Evolutionary conservation across 2,113 vertebrate species (phyloP).

Genomic region (Brachypteracias leptosomus): DNA sequence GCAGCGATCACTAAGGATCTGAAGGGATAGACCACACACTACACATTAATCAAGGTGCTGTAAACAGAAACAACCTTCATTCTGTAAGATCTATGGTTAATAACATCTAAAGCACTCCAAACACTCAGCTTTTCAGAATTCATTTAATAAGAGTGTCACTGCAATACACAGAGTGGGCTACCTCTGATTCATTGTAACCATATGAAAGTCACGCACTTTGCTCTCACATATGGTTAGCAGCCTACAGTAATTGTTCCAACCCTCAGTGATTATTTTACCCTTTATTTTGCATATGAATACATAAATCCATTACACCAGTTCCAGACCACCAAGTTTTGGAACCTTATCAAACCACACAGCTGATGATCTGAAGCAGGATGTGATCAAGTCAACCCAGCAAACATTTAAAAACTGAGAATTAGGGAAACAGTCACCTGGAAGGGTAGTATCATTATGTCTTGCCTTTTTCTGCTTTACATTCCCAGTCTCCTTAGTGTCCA

Average conservation of each 20-base stretch:
- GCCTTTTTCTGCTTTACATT: not conserved
- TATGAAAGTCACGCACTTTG: conserved; percentile 45
- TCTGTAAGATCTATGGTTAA: not conserved
- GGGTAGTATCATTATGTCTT: not conserved
- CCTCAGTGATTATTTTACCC: not conserved
- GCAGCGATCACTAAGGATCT: not conserved
- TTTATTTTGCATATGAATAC: not conserved
- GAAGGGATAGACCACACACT: not conserved
- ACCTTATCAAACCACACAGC: not conserved
- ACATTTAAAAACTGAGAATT: not conserved
- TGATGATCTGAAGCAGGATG: not conserved
- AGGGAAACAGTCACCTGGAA: not conserved
- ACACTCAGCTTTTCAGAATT: not conserved
- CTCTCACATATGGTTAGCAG: conserved; percentile 39
- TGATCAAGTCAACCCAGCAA: not conserved
- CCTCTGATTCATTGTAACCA: conserved; percentile 41
- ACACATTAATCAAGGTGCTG: not conserved
- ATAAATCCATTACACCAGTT: not conserved
- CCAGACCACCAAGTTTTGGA: not conserved
- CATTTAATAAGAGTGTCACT: not conserved
- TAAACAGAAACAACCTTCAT: not conserved
- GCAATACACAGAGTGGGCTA: conserved; percentile 9
- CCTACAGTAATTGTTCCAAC: conserved; percentile 19
- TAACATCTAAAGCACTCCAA: not conserved
- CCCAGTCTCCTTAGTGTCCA: not conserved